phyloP scores from a whole-genome alignment of 2,113 vertebrate genomes.

The Podarcis muralis region DNA sequence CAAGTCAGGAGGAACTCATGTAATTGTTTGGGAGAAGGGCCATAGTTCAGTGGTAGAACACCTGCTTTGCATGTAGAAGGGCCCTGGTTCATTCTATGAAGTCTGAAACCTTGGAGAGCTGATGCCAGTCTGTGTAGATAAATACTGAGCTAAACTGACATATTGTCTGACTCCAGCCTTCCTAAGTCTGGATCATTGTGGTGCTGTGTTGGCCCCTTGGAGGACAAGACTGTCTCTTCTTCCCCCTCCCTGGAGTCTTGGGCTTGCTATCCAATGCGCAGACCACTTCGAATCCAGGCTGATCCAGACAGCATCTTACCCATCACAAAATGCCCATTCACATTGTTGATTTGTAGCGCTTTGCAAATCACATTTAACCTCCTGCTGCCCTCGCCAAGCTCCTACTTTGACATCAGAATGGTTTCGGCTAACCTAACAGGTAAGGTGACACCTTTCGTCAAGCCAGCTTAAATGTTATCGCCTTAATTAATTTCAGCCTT shows the following conservation, averaged over 20 bases:
- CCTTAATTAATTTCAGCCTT: neutral
- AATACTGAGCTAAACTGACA: too few species aligned
- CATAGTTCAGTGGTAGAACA: neutral
- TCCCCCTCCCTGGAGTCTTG: too few species aligned
- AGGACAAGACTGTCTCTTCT: neutral
- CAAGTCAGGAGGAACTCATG: neutral
- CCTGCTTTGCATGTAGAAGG: neutral
- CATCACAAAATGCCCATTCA: constrained; percentile 30
- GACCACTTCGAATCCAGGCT: neutral
- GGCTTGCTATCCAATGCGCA: too few species aligned
- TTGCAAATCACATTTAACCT: neutral
- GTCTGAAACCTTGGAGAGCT: too few species aligned
- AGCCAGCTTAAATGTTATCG: neutral
- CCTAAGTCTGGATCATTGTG: neutral
- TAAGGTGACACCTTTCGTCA: neutral
- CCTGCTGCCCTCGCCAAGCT: constrained; percentile 35
- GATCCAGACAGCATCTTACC: too few species aligned
- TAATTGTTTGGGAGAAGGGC: neutral
- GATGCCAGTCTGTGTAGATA: too few species aligned
- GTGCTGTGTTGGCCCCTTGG: neutral
- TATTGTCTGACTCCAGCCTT: too few species aligned
- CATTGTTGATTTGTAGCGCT: neutral
- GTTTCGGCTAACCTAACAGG: neutral
- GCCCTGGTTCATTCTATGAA: too few species aligned
- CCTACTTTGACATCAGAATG: constrained; percentile 23